phyloP scores from a whole-genome alignment of 2,888 invertebrate species.

The Silvanus unidentatus region DNA sequence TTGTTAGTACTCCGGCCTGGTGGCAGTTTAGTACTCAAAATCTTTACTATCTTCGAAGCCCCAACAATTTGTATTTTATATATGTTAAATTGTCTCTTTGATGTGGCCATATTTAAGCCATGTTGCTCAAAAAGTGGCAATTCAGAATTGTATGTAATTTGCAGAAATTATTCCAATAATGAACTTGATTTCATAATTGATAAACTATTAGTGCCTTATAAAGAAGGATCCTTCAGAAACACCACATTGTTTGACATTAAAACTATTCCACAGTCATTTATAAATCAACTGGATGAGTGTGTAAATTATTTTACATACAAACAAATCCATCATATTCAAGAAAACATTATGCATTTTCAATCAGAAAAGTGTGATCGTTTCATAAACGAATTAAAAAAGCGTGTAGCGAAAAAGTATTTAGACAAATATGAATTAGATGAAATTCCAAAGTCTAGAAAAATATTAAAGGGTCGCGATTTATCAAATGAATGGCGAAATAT shows the following conservation, averaged over 20 bases:
- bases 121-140: constrained; percentile 92
- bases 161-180: constrained; percentile 56
- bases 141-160: constrained; percentile 86
- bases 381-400: constrained; percentile 21
- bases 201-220: constrained; percentile 47
- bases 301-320: constrained; percentile 59
- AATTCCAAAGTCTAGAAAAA: constrained; percentile 47
- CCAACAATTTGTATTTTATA: constrained; percentile 74
- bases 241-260: constrained; percentile 56
- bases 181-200: constrained; percentile 27
- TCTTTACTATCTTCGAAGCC: constrained; percentile 86
- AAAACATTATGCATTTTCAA: constrained; percentile 60
- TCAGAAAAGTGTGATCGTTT: background rate
- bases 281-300: constrained; percentile 60
- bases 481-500: background rate
- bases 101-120: constrained; percentile 78
- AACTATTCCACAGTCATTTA: constrained; percentile 57
- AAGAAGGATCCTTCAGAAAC: constrained; percentile 37
- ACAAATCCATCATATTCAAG: constrained; percentile 62
- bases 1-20: constrained; percentile 62
- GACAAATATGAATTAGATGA: constrained; percentile 54
- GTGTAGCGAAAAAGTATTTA: constrained; percentile 55
- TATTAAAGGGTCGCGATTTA: constrained; percentile 47
- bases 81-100: constrained; percentile 70
- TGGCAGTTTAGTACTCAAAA: constrained; percentile 78